Conservation (phyloP, 2,113 vertebrate species). For the Eubucco bourcierii region DNA sequence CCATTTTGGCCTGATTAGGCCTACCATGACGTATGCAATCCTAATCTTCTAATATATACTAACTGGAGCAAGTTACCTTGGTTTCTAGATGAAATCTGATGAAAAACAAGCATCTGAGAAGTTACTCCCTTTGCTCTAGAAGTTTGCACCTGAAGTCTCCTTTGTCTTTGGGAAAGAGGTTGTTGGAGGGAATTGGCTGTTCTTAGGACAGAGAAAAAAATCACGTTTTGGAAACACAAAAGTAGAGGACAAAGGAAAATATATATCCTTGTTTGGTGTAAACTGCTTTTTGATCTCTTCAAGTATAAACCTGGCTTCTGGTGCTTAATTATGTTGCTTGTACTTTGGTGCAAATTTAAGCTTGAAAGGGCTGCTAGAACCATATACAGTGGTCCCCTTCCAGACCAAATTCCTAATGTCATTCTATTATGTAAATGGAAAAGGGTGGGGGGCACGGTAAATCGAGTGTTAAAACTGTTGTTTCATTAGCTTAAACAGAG, state of each 20-base stretch:
- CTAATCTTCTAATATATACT: not conserved
- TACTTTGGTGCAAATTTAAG: not conserved
- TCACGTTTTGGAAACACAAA: not conserved
- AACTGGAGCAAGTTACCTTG: not conserved
- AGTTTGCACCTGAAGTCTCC: not conserved
- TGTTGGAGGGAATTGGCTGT: not conserved
- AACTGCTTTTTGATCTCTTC: not conserved
- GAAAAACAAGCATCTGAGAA: not conserved
- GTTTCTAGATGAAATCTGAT: not conserved
- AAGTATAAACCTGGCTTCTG: not conserved
- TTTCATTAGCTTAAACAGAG: not conserved
- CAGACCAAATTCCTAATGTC: not conserved
- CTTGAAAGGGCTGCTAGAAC: not conserved
- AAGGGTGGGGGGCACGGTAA: not conserved
- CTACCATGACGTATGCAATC: not conserved
- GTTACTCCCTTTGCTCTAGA: not conserved
- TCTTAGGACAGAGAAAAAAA: not conserved
- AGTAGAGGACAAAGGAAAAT: not conserved
- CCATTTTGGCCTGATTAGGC: no score
- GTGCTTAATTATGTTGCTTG: not conserved
- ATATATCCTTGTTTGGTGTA: not conserved
- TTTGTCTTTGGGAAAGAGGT: not conserved
- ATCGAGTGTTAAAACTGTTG: not conserved
- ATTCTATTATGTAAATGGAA: not conserved
- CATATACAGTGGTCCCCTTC: fast-evolving